A percentile compares a stretch with the other conserved stretches of the same genome.
Evolutionary conservation across 2,797 vertebrate species (phyloP).

Genomic region (Sebastolobus altivelis): DNA sequence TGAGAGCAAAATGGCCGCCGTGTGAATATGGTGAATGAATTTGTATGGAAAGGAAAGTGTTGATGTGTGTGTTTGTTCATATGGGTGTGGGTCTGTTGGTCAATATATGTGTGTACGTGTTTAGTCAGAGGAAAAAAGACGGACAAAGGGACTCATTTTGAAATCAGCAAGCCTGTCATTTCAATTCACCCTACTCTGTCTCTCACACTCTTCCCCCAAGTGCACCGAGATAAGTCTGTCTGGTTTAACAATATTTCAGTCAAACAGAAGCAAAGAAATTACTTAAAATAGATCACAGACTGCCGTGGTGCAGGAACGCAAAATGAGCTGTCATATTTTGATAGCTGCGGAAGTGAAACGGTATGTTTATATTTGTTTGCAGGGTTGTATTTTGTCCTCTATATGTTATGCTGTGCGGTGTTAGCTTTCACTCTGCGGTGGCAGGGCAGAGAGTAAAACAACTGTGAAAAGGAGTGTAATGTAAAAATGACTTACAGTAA

Average conservation of each 20-base stretch:
- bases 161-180: slow-evolving; percentile 41
- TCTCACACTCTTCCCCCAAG: slow-evolving; percentile 3
- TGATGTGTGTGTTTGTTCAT: background rate
- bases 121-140: background rate
- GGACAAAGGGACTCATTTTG: slow-evolving; percentile 18
- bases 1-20: rapidly evolving
- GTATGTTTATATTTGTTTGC: slow-evolving; percentile 24
- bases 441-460: background rate
- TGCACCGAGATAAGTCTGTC: slow-evolving; percentile 31
- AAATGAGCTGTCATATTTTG: slow-evolving; percentile 49
- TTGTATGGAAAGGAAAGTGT: background rate
- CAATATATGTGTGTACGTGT: background rate
- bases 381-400: slow-evolving; percentile 26
- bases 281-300: slow-evolving; percentile 53
- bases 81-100: background rate
- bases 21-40: background rate
- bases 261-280: slow-evolving; percentile 50
- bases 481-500: background rate
- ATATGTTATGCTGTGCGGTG: background rate
- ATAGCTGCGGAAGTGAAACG: slow-evolving; percentile 36
- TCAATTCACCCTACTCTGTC: slow-evolving; percentile 11
- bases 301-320: slow-evolving; percentile 2
- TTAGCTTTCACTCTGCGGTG: slow-evolving; percentile 20
- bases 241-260: slow-evolving; percentile 37
- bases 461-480: slow-evolving; percentile 1